A percentile compares a stretch with the other conserved stretches of the same genome.
Conservation (phyloP, 2,113 vertebrate species). For the Uria aalge region DNA sequence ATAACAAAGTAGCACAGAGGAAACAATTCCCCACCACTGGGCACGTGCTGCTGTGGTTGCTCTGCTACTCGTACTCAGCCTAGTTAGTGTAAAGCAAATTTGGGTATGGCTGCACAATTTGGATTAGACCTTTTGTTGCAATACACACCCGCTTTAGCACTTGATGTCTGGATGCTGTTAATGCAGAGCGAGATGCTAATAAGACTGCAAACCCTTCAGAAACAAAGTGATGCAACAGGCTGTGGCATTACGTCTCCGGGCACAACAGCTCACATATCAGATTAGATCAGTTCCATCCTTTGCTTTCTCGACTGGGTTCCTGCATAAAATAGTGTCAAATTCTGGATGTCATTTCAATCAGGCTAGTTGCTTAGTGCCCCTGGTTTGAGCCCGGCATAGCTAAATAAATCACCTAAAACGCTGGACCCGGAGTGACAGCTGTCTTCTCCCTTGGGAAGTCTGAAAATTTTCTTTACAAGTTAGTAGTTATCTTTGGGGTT, state of each 20-base stretch:
- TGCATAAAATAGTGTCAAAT: neutral
- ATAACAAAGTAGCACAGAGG: neutral
- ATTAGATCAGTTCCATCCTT: neutral
- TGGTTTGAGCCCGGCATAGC: neutral
- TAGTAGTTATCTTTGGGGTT: neutral
- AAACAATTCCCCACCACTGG: neutral
- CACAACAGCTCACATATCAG: neutral
- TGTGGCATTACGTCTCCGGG: conserved; percentile 5
- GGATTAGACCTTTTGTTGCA: neutral
- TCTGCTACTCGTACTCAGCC: neutral
- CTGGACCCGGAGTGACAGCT: neutral
- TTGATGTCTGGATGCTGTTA: conserved; percentile 46
- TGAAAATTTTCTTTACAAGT: neutral
- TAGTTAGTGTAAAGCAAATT: neutral
- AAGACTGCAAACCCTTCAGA: neutral
- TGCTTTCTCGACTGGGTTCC: neutral
- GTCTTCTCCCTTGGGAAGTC: neutral
- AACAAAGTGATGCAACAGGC: neutral
- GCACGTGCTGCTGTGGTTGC: neutral
- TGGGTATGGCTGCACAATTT: neutral
- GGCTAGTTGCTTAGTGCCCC: neutral
- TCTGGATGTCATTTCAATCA: neutral
- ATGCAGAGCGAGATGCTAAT: neutral
- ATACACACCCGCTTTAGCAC: neutral
- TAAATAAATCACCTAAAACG: neutral